Evolutionary conservation across 2,113 vertebrate species (phyloP), one percentile per base, ranked within the genome.

Genomic region (Colius striatus): DNA sequence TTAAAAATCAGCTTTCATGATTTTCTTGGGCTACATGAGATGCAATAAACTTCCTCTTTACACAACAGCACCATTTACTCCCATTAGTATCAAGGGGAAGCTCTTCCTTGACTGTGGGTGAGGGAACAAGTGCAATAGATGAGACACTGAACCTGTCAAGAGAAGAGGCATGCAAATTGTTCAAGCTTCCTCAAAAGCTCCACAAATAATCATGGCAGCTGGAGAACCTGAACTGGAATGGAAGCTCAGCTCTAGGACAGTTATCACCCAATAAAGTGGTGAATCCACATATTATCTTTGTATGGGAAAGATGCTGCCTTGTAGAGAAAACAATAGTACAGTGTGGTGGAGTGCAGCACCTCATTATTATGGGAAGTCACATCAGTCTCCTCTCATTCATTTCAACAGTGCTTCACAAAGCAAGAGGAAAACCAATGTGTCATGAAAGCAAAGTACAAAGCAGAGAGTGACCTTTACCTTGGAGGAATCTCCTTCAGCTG

Each of bases 401-500:
- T 41, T 47, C 78, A 34, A 34, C 38, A 50, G 34, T 0, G 9
- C 45, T 50, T 10, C 48, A 62, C 47, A 55, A 48, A 45, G 38
- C 22, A 23, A 50, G 43, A 32, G 12, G 47, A 18, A 54, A 38
- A 30, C 3, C 66, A 43, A 7, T 2, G 2, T 3, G 27, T 2
- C 13, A 41, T 11, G 45, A n/a, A 38, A 38, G 45, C n/a, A n/a
- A 30, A 53, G 30, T 3, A 72, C 41, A 13, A 32, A 17, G 14
- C 0, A 11, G 66, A 53, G 45, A 51, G 43, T 1, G 47, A 11
- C 11, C n/a, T 16, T 22, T 3, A 99, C 99, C 99, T 99, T 8
- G 97, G 43, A 20, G 99, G 99, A 41, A 99, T 65, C 71, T 97
- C 96, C 29, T 78, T 97, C 36, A 99, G 98, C 87, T 98, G 98